Evolutionary conservation across 2,113 vertebrate species (phyloP).

Genomic region (Heteronetta atricapilla): DNA sequence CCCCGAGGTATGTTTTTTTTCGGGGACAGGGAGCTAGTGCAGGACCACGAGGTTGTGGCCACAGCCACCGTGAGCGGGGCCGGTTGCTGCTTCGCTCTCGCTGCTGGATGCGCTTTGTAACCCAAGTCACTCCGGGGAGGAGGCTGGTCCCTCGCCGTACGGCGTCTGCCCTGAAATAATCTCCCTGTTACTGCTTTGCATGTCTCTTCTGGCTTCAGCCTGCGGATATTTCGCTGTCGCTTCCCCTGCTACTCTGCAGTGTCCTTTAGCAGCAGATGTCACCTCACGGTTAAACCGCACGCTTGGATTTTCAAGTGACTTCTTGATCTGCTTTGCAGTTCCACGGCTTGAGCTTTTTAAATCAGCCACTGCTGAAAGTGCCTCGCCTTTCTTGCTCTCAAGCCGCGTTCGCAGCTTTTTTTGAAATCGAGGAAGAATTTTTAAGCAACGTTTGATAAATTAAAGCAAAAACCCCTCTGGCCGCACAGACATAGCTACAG

Average conservation of each 20-base stretch:
- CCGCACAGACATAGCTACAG: fast-evolving
- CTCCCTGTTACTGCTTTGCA: fast-evolving
- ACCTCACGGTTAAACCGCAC: neutral
- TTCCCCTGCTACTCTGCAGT: neutral
- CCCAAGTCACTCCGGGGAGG: neutral
- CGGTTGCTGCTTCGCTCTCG: neutral
- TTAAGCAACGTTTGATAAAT: neutral
- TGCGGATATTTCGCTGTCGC: neutral
- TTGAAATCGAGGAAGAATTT: neutral
- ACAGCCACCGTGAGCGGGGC: fast-evolving
- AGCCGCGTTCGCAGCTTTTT: neutral
- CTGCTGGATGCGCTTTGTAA: no score
- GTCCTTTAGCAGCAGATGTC: neutral
- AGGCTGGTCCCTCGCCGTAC: neutral
- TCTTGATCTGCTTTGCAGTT: neutral
- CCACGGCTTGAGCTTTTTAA: fast-evolving
- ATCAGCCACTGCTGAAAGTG: fast-evolving
- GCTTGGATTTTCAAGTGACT: neutral
- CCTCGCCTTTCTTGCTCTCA: neutral
- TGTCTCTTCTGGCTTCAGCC: neutral
- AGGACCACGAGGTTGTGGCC: fast-evolving
- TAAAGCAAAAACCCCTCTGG: neutral
- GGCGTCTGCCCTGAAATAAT: neutral
- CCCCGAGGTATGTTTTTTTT: fast-evolving
- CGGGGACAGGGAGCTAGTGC: fast-evolving